Evolutionary conservation across 2,888 invertebrate species (phyloP).

Genomic region (Melipona bicolor): DNA sequence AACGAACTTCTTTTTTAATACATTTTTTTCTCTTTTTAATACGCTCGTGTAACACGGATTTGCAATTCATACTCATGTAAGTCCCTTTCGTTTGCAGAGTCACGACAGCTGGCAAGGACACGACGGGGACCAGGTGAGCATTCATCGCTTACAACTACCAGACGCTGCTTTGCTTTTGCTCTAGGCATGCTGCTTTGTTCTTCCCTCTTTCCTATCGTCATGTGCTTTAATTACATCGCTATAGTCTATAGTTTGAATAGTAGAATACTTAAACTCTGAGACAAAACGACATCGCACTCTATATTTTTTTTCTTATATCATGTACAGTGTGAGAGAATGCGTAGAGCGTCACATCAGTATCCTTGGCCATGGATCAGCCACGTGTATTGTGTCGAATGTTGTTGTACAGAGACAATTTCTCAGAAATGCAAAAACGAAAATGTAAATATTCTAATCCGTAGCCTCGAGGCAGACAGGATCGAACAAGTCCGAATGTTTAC

Average conservation of each 20-base stretch:
- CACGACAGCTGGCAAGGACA: constrained; percentile 88
- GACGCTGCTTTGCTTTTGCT: constrained; percentile 48
- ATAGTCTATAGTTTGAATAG: neutral
- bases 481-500: too few relatives aligned
- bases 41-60: neutral
- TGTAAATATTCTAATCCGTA: too few relatives aligned
- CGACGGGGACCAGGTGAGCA: constrained; percentile 86
- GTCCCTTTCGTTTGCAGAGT: constrained; percentile 85
- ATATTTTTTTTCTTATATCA: too few relatives aligned
- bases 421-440: too few relatives aligned
- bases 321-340: too few relatives aligned
- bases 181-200: constrained; percentile 39
- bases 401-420: too few relatives aligned
- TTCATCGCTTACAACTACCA: constrained; percentile 18
- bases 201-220: constrained; percentile 20
- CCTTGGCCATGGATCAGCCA: too few relatives aligned
- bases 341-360: too few relatives aligned
- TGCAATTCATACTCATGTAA: constrained; percentile 35
- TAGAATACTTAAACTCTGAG: neutral
- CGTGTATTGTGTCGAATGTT: too few relatives aligned
- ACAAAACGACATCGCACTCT: too few relatives aligned
- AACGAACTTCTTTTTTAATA: neutral
- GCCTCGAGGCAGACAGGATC: too few relatives aligned
- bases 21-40: neutral
- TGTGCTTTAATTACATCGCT: constrained; percentile 3